Evolutionary conservation across 2,797 vertebrate genomes (phyloP).

Genomic region (Micropoecilia bifurca): DNA sequence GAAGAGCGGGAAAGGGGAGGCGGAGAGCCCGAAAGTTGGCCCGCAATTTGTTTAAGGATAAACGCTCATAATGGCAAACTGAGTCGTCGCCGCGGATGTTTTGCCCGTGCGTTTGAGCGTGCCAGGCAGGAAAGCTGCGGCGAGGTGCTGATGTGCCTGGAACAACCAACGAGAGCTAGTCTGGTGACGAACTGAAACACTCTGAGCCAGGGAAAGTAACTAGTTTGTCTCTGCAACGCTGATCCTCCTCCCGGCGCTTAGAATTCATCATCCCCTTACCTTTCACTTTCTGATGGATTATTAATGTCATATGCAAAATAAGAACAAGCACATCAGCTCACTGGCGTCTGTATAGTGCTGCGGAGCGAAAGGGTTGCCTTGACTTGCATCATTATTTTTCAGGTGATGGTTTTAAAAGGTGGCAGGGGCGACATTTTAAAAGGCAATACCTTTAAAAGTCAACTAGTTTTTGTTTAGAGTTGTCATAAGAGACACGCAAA

Average conservation of each 20-base stretch:
- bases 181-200: conserved; percentile 62
- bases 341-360: conserved; percentile 23
- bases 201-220: conserved; percentile 52
- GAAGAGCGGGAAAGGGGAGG: conserved; percentile 51
- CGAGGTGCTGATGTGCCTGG: conserved; percentile 62
- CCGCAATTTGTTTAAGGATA: conserved; percentile 61
- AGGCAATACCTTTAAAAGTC: conserved; percentile 52
- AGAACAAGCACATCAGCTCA: conserved; percentile 62
- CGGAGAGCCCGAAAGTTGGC: conserved; percentile 48
- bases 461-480: conserved; percentile 27
- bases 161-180: conserved; percentile 62
- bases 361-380: conserved; percentile 54
- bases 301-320: conserved; percentile 73
- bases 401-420: conserved; percentile 49
- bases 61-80: conserved; percentile 61
- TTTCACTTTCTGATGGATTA: conserved; percentile 66
- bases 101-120: conserved; percentile 5
- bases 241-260: conserved; percentile 64
- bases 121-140: conserved; percentile 37
- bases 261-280: conserved; percentile 71
- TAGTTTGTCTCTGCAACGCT: conserved; percentile 56
- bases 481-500: conserved; percentile 21
- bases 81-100: conserved; percentile 50
- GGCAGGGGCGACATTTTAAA: conserved; percentile 52
- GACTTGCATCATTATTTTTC: conserved; percentile 68